A percentile compares a stretch with the other conserved stretches of the same genome.
Conservation (phyloP, 1,140 invertebrate species). For the Nylanderia fulva region DNA sequence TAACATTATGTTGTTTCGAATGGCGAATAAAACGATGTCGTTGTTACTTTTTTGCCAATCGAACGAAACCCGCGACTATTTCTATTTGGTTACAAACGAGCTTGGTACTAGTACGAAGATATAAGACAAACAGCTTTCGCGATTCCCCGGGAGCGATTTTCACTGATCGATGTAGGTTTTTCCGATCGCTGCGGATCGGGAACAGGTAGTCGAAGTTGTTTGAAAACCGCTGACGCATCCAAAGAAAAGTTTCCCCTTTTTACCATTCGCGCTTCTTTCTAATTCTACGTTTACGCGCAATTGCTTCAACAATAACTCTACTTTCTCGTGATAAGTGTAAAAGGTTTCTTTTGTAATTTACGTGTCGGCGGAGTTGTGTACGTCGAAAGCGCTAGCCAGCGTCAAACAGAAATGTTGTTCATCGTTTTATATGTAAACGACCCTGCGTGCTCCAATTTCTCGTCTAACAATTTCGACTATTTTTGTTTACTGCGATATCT, state of each 20-base stretch:
- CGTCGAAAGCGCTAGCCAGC: conserved; percentile 31
- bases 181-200: neutral
- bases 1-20: neutral
- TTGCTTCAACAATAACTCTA: conserved; percentile 32
- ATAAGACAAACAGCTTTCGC: conserved; percentile 55
- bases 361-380: neutral
- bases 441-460: neutral
- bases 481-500: neutral
- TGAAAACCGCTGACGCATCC: conserved; percentile 8
- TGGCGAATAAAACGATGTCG: conserved; percentile 10
- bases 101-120: conserved; percentile 41
- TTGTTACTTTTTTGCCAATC: neutral
- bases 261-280: conserved; percentile 26
- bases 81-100: conserved; percentile 44
- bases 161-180: conserved; percentile 37
- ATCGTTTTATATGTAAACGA: conserved; percentile 2
- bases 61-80: conserved; percentile 40
- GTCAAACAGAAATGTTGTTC: conserved; percentile 9
- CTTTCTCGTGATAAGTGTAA: neutral
- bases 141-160: conserved; percentile 45
- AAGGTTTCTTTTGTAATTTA: conserved; percentile 40
- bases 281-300: conserved; percentile 34
- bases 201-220: conserved; percentile 15
- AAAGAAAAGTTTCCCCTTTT: conserved; percentile 8
- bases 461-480: neutral